Conservation (phyloP, 1,140 invertebrate species). For the Zeugodacus cucurbitae region DNA sequence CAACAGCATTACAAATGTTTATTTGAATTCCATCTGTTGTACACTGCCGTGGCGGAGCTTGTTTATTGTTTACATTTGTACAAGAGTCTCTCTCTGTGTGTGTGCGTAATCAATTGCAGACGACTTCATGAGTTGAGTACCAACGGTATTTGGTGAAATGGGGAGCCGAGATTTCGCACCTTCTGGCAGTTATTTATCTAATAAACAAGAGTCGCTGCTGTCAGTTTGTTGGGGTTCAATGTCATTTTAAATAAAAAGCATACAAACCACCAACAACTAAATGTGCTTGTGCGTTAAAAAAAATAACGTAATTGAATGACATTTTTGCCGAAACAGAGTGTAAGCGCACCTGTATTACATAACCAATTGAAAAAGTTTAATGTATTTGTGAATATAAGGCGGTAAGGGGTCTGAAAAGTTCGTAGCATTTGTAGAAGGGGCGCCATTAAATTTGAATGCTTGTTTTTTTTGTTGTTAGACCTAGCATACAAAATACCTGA, state of each 20-base stretch:
- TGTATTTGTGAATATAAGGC: too few species aligned
- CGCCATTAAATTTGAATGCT: too few species aligned
- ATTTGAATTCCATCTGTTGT: not conserved
- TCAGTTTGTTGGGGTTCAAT: not conserved
- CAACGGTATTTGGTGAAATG: not conserved
- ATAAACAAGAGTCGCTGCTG: not conserved
- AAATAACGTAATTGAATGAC: too few species aligned
- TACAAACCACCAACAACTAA: too few species aligned
- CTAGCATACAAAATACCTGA: too few species aligned
- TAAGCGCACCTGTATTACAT: too few species aligned
- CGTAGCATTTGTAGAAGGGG: too few species aligned
- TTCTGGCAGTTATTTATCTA: not conserved
- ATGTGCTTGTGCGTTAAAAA: too few species aligned
- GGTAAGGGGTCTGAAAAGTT: too few species aligned
- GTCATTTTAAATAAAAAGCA: not conserved
- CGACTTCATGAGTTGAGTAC: not conserved
- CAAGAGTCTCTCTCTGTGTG: not conserved
- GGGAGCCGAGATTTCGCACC: not conserved
- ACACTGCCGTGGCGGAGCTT: not conserved
- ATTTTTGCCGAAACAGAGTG: too few species aligned
- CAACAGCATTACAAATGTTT: conserved; percentile 24
- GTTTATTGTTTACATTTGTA: not conserved
- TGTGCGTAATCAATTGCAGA: not conserved
- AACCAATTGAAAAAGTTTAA: too few species aligned
- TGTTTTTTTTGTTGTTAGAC: too few species aligned